phyloP scores from a whole-genome alignment of 2,888 invertebrate species.

The Macaria liturata region DNA sequence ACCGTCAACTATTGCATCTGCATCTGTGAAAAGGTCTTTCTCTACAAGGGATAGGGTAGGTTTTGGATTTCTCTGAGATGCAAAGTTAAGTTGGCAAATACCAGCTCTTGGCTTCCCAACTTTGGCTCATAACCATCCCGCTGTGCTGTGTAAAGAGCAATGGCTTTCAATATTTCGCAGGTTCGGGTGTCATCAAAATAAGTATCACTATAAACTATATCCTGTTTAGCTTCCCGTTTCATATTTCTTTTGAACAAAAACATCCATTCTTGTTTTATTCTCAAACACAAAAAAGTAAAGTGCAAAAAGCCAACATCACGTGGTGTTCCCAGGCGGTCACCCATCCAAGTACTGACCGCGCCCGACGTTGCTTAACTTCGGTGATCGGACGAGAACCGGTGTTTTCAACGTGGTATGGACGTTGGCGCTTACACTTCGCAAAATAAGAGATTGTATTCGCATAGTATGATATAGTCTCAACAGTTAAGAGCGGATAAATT shows the following conservation, averaged over 20 bases:
- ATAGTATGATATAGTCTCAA: no score
- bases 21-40: conserved; percentile 20
- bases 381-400: conserved; percentile 39
- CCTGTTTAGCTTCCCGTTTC: background rate
- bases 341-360: conserved; percentile 60
- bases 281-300: background rate
- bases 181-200: conserved; percentile 29
- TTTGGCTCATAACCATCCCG: conserved; percentile 40
- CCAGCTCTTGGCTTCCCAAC: conserved; percentile 37
- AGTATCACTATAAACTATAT: background rate
- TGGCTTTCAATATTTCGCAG: conserved; percentile 36
- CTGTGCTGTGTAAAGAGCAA: conserved; percentile 40
- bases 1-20: background rate
- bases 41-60: background rate
- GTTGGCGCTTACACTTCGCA: conserved; percentile 5
- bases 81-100: conserved; percentile 21
- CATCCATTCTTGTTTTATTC: no score
- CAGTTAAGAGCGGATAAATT: no score
- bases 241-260: no score
- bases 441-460: no score
- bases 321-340: conserved; percentile 65
- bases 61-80: background rate
- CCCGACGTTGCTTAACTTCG: conserved; percentile 72
- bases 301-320: conserved; percentile 54
- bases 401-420: conserved; percentile 23